Conservation (phyloP, 1,140 invertebrate species). For the Bombus terrestris region DNA sequence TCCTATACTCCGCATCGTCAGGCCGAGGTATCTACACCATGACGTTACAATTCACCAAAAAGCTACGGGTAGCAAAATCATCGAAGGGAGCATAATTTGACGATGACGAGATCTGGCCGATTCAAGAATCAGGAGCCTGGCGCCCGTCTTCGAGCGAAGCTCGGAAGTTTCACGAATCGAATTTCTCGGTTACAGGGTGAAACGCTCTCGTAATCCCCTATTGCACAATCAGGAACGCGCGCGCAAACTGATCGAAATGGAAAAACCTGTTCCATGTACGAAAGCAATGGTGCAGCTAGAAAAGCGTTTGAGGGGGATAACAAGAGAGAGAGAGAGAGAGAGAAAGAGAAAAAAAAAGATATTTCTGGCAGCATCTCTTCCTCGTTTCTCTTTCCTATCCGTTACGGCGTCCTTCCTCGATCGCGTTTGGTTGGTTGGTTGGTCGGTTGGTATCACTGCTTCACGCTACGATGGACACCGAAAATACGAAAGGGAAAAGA, state of each 20-base stretch:
- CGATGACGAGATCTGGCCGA: not conserved
- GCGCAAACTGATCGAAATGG: conserved; percentile 35
- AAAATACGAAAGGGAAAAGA: conserved; percentile 66
- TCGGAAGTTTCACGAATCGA: conserved; percentile 43
- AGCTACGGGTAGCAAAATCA: too few species aligned
- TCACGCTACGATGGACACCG: conserved; percentile 67
- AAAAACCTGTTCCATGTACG: conserved; percentile 58
- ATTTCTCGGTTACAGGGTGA: not conserved
- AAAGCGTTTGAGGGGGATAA: conserved; percentile 58
- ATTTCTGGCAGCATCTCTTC: conserved; percentile 14
- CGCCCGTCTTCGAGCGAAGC: not conserved
- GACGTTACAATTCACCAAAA: too few species aligned
- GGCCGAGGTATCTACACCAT: rapidly evolving
- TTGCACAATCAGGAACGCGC: not conserved
- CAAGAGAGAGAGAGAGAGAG: not conserved
- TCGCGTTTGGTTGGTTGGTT: conserved; percentile 52
- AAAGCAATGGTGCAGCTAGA: conserved; percentile 62
- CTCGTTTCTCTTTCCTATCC: conserved; percentile 7
- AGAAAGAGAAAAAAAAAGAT: not conserved
- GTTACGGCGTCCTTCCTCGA: conserved; percentile 24
- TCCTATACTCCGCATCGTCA: too few species aligned
- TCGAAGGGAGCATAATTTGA: not conserved
- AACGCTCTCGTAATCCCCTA: not conserved
- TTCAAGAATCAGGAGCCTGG: not conserved
- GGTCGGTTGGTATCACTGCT: conserved; percentile 66